Percentiles rank a stretch among this genome's conserved stretches.
Conservation (phyloP, 2,797 vertebrate genomes). For the Danio jaintianensis region DNA sequence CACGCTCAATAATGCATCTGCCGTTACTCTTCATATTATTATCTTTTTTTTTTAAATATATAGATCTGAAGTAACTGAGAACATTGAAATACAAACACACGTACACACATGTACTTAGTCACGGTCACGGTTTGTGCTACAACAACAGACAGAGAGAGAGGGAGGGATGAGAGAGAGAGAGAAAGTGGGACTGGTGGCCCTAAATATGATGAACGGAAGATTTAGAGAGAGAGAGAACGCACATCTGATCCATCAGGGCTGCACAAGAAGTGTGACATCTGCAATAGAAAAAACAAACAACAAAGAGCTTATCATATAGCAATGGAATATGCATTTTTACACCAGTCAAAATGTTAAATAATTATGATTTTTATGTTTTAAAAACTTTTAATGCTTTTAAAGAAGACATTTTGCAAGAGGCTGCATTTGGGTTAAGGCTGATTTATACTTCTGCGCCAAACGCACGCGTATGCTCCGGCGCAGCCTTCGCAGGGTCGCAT, state of each 20-base stretch:
- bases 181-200: slow-evolving; percentile 58
- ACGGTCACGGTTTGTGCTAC: slow-evolving; percentile 76
- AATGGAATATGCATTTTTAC: too few relatives aligned
- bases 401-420: too few relatives aligned
- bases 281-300: slow-evolving; percentile 51
- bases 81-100: slow-evolving; percentile 90
- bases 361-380: too few relatives aligned
- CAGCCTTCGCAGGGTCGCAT: too few relatives aligned
- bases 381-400: too few relatives aligned
- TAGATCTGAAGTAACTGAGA: slow-evolving; percentile 83
- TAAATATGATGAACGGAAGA: slow-evolving; percentile 68
- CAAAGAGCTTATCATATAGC: too few relatives aligned
- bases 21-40: slow-evolving; percentile 25
- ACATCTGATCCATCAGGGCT: slow-evolving; percentile 79
- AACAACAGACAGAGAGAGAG: slow-evolving; percentile 86
- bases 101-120: slow-evolving; percentile 67
- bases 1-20: slow-evolving; percentile 45
- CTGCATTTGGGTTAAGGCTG: too few relatives aligned
- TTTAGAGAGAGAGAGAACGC: slow-evolving; percentile 63
- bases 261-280: slow-evolving; percentile 86
- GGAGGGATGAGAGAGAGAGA: slow-evolving; percentile 40
- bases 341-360: too few relatives aligned
- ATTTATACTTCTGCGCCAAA: too few relatives aligned
- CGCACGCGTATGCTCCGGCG: too few relatives aligned
- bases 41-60: slow-evolving; percentile 67